Conservation (phyloP, 1,140 invertebrate species). For the Ditylenchus dipsaci region DNA sequence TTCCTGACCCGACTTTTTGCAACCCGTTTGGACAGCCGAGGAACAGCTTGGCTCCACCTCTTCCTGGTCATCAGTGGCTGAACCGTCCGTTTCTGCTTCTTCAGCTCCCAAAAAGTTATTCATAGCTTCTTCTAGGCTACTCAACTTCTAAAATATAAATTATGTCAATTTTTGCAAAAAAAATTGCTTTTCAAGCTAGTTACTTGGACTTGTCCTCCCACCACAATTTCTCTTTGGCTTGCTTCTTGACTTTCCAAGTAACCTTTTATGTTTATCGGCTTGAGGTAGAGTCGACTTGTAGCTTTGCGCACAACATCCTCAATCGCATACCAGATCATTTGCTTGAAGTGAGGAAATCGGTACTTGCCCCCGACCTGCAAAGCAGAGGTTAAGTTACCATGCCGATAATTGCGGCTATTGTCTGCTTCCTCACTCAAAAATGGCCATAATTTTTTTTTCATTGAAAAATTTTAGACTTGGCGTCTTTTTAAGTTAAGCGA, state of each 20-base stretch:
- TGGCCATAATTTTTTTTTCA: no score
- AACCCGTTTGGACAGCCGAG: conserved; percentile 4
- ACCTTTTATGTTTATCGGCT: conserved; percentile 14
- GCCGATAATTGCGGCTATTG: no score
- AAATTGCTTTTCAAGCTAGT: neutral
- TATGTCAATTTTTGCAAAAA: neutral
- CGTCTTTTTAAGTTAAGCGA: no score
- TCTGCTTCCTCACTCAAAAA: no score
- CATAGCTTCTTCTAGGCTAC: neutral
- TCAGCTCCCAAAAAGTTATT: neutral
- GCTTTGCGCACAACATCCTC: conserved; percentile 12
- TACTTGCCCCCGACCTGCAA: conserved; percentile 28
- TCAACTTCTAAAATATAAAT: neutral
- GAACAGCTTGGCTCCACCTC: conserved; percentile 5
- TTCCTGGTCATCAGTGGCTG: conserved; percentile 2
- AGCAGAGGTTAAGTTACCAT: neutral
- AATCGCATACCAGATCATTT: conserved; percentile 31
- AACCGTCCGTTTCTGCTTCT: neutral
- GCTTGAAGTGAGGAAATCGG: conserved; percentile 31
- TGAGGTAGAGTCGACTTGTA: conserved; percentile 24
- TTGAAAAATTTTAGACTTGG: no score
- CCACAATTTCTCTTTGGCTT: neutral
- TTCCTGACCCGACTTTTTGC: conserved; percentile 7
- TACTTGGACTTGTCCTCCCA: neutral
- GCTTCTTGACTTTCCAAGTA: neutral